A percentile compares a stretch with the other conserved stretches of the same genome.
Conservation (phyloP, 2,888 invertebrate species). For the Callimorpha dominula region DNA sequence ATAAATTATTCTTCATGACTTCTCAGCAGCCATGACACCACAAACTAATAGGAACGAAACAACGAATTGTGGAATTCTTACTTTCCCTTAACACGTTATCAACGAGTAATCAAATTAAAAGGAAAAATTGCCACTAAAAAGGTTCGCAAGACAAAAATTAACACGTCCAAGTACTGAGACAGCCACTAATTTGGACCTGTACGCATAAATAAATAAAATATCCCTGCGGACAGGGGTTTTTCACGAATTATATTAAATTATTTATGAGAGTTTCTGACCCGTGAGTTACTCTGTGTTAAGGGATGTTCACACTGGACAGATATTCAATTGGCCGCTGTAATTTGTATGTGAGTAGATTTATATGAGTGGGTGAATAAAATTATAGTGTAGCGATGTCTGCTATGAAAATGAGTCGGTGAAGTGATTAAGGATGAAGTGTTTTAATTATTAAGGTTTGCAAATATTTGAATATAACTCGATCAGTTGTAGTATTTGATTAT, state of each 20-base stretch:
- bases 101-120: constrained; percentile 18
- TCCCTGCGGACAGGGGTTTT: constrained; percentile 78
- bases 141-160: constrained; percentile 22
- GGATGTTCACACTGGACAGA: constrained; percentile 40
- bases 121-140: constrained; percentile 10
- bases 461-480: background rate
- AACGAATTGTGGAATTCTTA: background rate
- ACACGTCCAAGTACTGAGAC: constrained; percentile 17
- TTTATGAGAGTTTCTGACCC: constrained; percentile 84
- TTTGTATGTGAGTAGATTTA: constrained; percentile 21
- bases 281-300: constrained; percentile 56
- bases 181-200: constrained; percentile 72
- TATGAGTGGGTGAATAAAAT: constrained; percentile 23
- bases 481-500: too few relatives aligned
- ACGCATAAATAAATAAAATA: constrained; percentile 67
- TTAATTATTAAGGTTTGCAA: background rate
- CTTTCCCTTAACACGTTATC: constrained; percentile 4
- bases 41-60: background rate
- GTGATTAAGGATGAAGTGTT: constrained; percentile 6
- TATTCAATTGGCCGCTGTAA: constrained; percentile 45
- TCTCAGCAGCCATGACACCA: too few relatives aligned
- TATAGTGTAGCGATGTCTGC: constrained; percentile 6
- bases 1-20: background rate
- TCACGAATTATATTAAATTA: constrained; percentile 84
- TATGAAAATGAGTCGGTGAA: constrained; percentile 3